Percentiles rank a stretch among this genome's conserved stretches.
Evolutionary conservation across 2,888 invertebrate genomes (phyloP).

Genomic region (Pandemis corylana): DNA sequence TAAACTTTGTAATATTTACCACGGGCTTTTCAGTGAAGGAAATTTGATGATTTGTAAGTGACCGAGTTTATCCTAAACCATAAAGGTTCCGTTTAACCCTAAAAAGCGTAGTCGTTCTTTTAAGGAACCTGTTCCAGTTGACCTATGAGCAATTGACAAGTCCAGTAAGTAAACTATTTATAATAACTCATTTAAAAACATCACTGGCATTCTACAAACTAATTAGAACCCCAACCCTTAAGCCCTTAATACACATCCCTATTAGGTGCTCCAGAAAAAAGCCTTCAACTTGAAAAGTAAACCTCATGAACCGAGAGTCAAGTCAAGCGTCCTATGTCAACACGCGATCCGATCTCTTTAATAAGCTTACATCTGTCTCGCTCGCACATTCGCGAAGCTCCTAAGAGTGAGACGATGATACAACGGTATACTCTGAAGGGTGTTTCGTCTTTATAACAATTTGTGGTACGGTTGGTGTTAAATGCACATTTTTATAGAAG

Average conservation of each 20-base stretch:
- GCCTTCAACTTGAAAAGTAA: conserved; percentile 8
- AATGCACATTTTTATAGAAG: not conserved
- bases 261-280: not conserved
- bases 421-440: not conserved
- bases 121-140: no score
- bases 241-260: not conserved
- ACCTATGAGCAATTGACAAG: no score
- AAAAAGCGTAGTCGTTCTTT: no score
- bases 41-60: no score
- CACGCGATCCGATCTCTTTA: conserved; percentile 30
- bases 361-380: conserved; percentile 16
- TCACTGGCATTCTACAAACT: no score
- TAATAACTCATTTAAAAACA: no score
- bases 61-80: no score
- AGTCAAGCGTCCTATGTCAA: conserved; percentile 34
- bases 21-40: no score
- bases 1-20: no score
- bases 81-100: no score
- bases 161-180: no score
- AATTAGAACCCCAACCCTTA: no score
- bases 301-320: conserved; percentile 23
- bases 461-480: not conserved
- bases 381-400: conserved; percentile 9
- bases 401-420: conserved; percentile 8
- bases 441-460: not conserved